Evolutionary conservation across 2,888 invertebrate species (phyloP), one percentile per base, ranked within the genome.

Genomic region (Nineta flava): DNA sequence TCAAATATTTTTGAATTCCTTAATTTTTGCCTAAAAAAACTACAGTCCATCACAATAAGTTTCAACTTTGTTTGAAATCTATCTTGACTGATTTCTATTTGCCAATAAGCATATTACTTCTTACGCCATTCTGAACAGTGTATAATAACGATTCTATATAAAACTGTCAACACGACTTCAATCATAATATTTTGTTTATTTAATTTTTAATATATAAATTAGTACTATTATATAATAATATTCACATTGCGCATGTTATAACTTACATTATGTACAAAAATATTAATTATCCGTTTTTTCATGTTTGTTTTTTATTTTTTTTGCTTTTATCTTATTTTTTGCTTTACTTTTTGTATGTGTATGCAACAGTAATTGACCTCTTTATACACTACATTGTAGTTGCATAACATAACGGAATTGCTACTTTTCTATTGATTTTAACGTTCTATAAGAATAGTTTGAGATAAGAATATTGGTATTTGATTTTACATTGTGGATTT

Each of bases 241-340:
- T 68, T 66, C 65, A 65, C 63, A 45, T 41, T 49, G 45, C 34
- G 64, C 61, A 58, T 65, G 65, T 61, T 62, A 61, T 67, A 67
- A 68, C 67, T 68, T 70, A 70, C 68, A 69, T 63, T 71, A 72
- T 71, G 65, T 71, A 72, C 72, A 72, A 71, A 71, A 72, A 71
- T 71, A 72, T 69, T 65, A 66, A 26, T 26, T 26, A 67, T 70
- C 67, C 67, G 62, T 57, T 62, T 62, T 52, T 48, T 26, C 26
- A 26, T 26, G 26, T 26, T 26, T 26, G 26, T 26, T 26, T 19
- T n/a, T 19, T 26, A 26, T 6, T 26, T 26, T n/a, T 26, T 26
- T 26, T 26, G 26, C 26, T 26, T 26, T 26, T 26, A 26, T 26
- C 26, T 26, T 26, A 26, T 26, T 26, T 26, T 26, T 26, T 26